Evolutionary conservation across 2,797 vertebrate species (phyloP), one percentile per base, ranked within the genome.

Genomic region (Malacoraja senta): DNA sequence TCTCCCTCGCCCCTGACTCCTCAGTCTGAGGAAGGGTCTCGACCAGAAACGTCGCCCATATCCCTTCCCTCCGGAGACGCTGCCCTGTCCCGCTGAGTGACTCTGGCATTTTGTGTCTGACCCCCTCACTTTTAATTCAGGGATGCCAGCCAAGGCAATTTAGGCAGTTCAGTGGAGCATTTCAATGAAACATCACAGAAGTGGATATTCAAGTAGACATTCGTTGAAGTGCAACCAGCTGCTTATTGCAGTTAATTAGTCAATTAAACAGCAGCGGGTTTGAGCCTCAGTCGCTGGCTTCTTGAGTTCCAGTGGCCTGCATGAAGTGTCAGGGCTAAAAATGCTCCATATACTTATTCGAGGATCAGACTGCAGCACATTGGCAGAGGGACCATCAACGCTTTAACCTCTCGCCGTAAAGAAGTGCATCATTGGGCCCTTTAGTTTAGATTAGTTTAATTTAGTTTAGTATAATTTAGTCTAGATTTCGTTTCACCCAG

Each of bases 191-290:
- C 8, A 4, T 88, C 61, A 68, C 17, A 68, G 61, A 86, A 86
- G 58, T 63, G 83, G 63, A 35, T 32, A 88, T 88, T 88, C 84
- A 35, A 35, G 63, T 61, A 68, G 63, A 65, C 1, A 15, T 12
- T 68, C 17, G 13, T n/a, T 68, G 61, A 68, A 88, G 61, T 65
- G 61, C 84, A 88, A 65, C 63, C 84, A 8, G 84, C 84, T 35
- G 61, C 35, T 88, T 63, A 65, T 68, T 65, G 61, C n/a, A 35
- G 84, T 88, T 88, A 88, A 88, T 88, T 35, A 88, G n/a, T 63
- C 84, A 88, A 88, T 88, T 68, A 88, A 88, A 88, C 19, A 65
- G 84, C n/a, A 7, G 61, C 32, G 32, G 32, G 84, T n/a, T 68
- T 8, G 10, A 32, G 84, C n/a, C 35, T 63, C 13, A 19, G 61